Evolutionary conservation across 2,797 vertebrate species (phyloP).

Genomic region (Characodon lateralis): DNA sequence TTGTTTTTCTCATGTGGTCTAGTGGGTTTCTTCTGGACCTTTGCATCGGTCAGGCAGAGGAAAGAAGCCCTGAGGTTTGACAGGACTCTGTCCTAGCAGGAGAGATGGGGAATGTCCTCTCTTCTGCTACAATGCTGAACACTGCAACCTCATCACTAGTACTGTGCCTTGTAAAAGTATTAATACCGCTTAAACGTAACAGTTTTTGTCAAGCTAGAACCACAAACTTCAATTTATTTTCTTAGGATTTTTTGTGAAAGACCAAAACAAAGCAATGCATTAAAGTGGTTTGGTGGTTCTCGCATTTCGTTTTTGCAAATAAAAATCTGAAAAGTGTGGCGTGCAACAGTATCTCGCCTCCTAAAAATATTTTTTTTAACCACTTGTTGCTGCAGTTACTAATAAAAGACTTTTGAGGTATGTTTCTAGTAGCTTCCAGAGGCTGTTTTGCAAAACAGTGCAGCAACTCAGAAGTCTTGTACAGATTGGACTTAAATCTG

Average conservation of each 20-base stretch:
- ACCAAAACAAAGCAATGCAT: not conserved
- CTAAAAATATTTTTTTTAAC: not conserved
- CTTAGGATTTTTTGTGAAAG: not conserved
- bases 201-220: not conserved
- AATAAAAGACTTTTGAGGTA: not conserved
- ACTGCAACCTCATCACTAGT: constrained; percentile 59
- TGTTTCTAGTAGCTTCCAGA: not conserved
- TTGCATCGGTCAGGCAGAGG: constrained; percentile 32
- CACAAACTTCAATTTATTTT: not conserved
- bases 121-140: constrained; percentile 46
- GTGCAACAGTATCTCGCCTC: not conserved
- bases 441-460: not conserved
- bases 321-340: not conserved
- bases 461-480: not conserved
- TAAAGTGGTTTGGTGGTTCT: not conserved
- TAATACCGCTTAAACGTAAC: not conserved
- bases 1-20: constrained; percentile 79
- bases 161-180: constrained; percentile 12
- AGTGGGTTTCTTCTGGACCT: constrained; percentile 54
- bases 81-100: constrained; percentile 51
- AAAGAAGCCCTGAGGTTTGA: constrained; percentile 44
- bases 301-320: not conserved
- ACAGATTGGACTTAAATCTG: not conserved
- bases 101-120: constrained; percentile 60
- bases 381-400: not conserved